These are phyloP conservation scores for Accipiter virgatus DNA, from an alignment of 2,113 vertebrate genomes.

Conservation along the genomic window DNA sequence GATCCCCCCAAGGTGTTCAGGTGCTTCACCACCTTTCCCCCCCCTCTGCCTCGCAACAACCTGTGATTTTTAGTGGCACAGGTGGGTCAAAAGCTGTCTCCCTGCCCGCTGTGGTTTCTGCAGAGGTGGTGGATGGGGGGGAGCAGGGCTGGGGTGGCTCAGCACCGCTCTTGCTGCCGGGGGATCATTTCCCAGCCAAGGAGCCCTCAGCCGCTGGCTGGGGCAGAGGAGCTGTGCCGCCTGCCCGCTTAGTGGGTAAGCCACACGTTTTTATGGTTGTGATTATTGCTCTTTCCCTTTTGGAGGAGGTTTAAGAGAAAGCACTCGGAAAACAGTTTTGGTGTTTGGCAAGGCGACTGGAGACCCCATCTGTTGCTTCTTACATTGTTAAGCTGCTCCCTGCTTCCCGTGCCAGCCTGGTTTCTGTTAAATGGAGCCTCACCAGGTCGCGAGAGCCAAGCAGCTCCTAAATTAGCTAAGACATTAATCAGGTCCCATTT, in stretches of 20 bases:
- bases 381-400: conserved; percentile 17
- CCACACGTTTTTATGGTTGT: background rate
- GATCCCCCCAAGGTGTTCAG: background rate
- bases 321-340: background rate
- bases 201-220: background rate
- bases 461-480: conserved; percentile 27
- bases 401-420: conserved; percentile 44
- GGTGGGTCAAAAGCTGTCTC: background rate
- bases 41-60: background rate
- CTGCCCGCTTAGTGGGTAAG: background rate
- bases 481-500: conserved; percentile 44
- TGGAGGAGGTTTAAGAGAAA: conserved; percentile 21
- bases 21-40: background rate
- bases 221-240: background rate
- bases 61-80: accelerated
- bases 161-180: background rate
- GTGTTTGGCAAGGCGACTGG: conserved; percentile 33
- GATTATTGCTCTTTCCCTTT: background rate
- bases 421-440: conserved; percentile 28
- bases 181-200: background rate
- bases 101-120: accelerated
- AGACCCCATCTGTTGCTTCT: conserved; percentile 62
- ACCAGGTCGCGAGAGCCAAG: conserved; percentile 19
- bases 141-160: background rate
- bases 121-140: accelerated